Evolutionary conservation across 2,113 vertebrate species (phyloP).

Genomic region (Strigops habroptila): DNA sequence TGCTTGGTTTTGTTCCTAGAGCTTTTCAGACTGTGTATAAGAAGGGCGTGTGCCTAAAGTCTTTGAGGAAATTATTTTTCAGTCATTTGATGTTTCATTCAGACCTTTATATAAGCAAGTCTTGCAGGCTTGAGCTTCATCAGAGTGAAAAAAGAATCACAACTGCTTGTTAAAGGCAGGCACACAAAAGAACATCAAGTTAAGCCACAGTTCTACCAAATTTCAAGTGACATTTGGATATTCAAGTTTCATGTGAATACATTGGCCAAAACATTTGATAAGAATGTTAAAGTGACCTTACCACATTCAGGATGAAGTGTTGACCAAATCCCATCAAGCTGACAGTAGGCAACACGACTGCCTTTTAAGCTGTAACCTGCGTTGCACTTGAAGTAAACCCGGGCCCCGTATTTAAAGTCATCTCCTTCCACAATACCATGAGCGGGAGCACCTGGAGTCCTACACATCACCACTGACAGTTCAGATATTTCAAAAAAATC

Average conservation of each 20-base stretch:
- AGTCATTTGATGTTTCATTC: background rate
- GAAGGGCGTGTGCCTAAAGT: background rate
- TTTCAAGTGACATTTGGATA: background rate
- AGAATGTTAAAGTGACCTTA: slow-evolving; percentile 71
- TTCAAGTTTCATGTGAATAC: background rate
- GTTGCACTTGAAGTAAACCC: slow-evolving; percentile 81
- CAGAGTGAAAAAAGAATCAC: background rate
- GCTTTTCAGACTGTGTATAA: background rate
- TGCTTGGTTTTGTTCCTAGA: background rate
- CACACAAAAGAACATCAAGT: background rate
- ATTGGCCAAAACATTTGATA: background rate
- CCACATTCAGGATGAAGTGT: slow-evolving; percentile 79
- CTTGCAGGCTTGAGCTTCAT: background rate
- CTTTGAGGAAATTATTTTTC: background rate
- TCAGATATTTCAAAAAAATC: slow-evolving; percentile 80
- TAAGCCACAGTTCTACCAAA: background rate
- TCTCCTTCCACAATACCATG: slow-evolving; percentile 82
- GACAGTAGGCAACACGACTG: slow-evolving; percentile 75
- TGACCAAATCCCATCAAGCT: slow-evolving; percentile 86
- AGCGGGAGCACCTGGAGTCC: slow-evolving; percentile 79
- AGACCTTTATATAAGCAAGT: background rate
- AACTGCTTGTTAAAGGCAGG: background rate
- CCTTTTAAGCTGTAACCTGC: slow-evolving; percentile 81
- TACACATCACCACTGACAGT: slow-evolving; percentile 86
- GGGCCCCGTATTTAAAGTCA: slow-evolving; percentile 84